A percentile compares a stretch with the other conserved stretches of the same genome.
Evolutionary conservation across 2,113 vertebrate species (phyloP).

Genomic region (Oreochromis aureus): DNA sequence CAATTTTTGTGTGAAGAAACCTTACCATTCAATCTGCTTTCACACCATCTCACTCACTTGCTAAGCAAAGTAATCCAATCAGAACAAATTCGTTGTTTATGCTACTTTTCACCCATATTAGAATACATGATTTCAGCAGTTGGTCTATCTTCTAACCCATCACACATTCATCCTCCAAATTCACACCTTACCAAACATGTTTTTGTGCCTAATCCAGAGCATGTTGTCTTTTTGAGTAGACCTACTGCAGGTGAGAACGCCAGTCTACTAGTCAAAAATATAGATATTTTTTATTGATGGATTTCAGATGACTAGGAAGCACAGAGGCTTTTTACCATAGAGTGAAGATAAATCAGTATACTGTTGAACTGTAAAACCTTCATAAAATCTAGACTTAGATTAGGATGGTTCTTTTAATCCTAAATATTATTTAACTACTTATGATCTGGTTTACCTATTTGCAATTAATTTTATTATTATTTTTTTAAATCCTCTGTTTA

Average conservation of each 20-base stretch:
- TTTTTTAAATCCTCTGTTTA: not conserved
- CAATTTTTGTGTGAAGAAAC: not conserved
- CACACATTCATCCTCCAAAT: not conserved
- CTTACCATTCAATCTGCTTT: not conserved
- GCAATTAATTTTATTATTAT: not conserved
- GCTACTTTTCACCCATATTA: not conserved
- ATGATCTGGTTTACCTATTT: not conserved
- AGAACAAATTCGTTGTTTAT: accelerated
- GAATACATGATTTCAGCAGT: not conserved
- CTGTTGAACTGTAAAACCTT: not conserved
- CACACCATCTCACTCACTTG: not conserved
- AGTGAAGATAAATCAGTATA: not conserved
- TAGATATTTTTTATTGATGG: not conserved
- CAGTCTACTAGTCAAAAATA: not conserved
- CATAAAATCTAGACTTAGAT: not conserved
- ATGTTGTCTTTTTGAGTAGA: not conserved
- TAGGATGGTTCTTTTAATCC: not conserved
- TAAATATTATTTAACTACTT: not conserved
- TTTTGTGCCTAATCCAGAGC: not conserved
- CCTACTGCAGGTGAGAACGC: accelerated
- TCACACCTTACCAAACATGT: too few species aligned
- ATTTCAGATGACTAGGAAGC: not conserved
- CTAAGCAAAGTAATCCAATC: not conserved
- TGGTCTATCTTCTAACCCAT: not conserved
- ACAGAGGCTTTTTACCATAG: not conserved